Percentiles rank a stretch among this genome's conserved stretches.
Evolutionary conservation across 2,113 vertebrate genomes (phyloP).

Genomic region (Sarotherodon lohbergeri): DNA sequence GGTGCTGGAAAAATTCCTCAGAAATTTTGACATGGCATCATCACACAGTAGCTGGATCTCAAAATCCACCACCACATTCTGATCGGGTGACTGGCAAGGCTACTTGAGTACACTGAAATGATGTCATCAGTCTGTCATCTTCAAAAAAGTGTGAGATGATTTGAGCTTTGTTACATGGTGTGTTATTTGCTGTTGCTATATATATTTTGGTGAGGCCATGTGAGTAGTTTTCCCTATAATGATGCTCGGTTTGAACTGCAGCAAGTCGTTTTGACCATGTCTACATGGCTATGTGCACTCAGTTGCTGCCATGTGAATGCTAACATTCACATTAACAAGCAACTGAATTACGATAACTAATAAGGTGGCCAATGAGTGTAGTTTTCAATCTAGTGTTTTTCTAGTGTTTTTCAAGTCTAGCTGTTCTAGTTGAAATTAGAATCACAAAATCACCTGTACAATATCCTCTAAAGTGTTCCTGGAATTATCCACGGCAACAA

Average conservation of each 20-base stretch:
- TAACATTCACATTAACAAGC: neutral
- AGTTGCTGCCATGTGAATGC: neutral
- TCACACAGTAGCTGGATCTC: neutral
- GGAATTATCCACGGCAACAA: constrained; percentile 85
- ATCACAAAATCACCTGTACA: constrained; percentile 73
- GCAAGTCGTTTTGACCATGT: neutral
- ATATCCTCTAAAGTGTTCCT: constrained; percentile 78
- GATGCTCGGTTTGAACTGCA: neutral
- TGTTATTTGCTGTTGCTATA: neutral
- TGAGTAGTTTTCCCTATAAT: neutral
- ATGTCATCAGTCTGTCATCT: neutral
- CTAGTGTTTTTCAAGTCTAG: neutral
- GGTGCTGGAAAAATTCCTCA: neutral
- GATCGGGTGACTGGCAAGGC: neutral
- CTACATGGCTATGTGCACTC: neutral
- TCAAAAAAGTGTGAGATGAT: neutral
- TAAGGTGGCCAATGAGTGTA: neutral
- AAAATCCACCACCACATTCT: neutral
- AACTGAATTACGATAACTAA: neutral
- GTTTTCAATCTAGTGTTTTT: neutral
- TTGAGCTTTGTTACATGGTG: neutral
- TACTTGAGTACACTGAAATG: neutral
- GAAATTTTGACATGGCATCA: neutral
- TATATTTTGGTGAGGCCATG: neutral
- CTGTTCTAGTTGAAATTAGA: neutral